Percentiles rank a stretch among this genome's conserved stretches.
phyloP scores from a whole-genome alignment of 2,888 invertebrate genomes.

The Sisyra terminalis region DNA sequence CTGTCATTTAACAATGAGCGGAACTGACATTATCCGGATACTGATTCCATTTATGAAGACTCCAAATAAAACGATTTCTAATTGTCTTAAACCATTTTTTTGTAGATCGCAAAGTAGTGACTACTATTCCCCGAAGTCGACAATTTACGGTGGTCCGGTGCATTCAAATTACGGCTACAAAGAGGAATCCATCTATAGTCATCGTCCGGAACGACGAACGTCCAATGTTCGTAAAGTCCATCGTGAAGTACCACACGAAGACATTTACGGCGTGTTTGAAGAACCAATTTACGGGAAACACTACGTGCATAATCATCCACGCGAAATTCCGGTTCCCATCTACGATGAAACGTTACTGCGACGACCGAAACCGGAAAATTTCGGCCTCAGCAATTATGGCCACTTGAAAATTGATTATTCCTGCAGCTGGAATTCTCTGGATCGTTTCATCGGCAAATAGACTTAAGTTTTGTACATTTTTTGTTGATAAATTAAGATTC shows the following conservation, averaged over 20 bases:
- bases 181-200: no score
- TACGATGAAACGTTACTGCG: slow-evolving; percentile 29
- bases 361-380: slow-evolving; percentile 35
- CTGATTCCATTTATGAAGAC: not conserved
- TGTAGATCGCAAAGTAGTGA: slow-evolving; percentile 8
- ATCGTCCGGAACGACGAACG: no score
- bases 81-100: not conserved
- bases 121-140: slow-evolving; percentile 7
- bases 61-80: not conserved
- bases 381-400: slow-evolving; percentile 61
- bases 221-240: no score
- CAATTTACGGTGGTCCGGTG: not conserved
- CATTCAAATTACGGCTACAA: no score
- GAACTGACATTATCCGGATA: not conserved
- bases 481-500: no score
- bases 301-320: not conserved
- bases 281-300: slow-evolving; percentile 3
- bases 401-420: slow-evolving; percentile 69
- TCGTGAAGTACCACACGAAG: not conserved
- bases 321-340: slow-evolving; percentile 19
- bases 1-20: not conserved
- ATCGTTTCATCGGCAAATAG: slow-evolving; percentile 51
- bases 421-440: slow-evolving; percentile 65
- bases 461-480: no score
- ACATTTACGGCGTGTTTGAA: not conserved